Percentiles rank a stretch among this genome's conserved stretches.
Conservation (phyloP, 2,888 invertebrate species). For the Tupiocoris notatus region DNA sequence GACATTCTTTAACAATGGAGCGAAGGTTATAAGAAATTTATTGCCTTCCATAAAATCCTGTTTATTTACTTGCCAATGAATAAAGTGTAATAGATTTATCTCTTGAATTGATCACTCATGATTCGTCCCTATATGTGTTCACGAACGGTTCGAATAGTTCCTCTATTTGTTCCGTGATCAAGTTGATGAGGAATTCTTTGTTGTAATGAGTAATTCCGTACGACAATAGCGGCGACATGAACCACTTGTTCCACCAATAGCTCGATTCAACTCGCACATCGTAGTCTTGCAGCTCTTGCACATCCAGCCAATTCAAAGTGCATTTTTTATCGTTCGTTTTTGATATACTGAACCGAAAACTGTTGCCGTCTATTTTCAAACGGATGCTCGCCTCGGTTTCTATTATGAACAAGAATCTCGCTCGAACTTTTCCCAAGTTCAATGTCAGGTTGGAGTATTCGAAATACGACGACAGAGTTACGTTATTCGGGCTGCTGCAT, state of each 20-base stretch:
- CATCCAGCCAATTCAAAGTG: conserved; percentile 8
- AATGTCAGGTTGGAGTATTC: conserved; percentile 1
- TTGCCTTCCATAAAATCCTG: no score
- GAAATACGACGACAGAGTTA: conserved; percentile 19
- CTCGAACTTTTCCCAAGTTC: neutral
- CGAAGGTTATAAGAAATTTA: no score
- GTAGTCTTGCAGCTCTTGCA: conserved; percentile 24
- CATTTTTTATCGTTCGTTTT: neutral
- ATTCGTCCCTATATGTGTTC: conserved; percentile 2
- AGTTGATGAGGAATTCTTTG: neutral
- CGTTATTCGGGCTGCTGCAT: neutral
- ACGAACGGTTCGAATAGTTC: conserved; percentile 17
- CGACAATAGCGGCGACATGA: conserved; percentile 1
- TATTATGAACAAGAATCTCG: neutral
- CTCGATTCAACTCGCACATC: neutral
- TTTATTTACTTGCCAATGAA: no score
- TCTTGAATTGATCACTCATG: no score
- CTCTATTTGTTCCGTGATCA: conserved; percentile 18
- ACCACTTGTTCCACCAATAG: conserved; percentile 7
- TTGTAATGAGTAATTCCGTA: conserved; percentile 12
- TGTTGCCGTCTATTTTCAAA: conserved; percentile 10
- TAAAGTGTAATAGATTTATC: no score
- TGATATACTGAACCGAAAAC: conserved; percentile 16
- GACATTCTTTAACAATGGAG: no score
- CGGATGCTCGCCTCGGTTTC: neutral